Evolutionary conservation across 2,113 vertebrate genomes (phyloP).

Genomic region (Sceloporus undulatus): DNA sequence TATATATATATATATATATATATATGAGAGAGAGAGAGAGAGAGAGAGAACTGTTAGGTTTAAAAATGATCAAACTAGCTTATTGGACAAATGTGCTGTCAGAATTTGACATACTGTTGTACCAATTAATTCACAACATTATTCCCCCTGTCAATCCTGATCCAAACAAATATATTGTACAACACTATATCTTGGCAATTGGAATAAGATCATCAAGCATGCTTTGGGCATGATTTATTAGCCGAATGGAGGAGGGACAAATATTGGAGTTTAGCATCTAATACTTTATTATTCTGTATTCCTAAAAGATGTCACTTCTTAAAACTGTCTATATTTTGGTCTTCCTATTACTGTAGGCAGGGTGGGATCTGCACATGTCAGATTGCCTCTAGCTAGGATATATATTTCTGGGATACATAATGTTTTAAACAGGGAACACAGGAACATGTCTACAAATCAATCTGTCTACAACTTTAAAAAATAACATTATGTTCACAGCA

Average conservation of each 20-base stretch:
- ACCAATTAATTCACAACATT: slow-evolving; percentile 59
- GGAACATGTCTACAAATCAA: slow-evolving; percentile 52
- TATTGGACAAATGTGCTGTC: slow-evolving; percentile 59
- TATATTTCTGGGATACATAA: slow-evolving; percentile 59
- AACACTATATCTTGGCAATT: slow-evolving; percentile 49
- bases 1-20: slow-evolving; percentile 25
- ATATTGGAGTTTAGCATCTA: slow-evolving; percentile 46
- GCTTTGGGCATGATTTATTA: slow-evolving; percentile 64
- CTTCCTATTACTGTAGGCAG: slow-evolving; percentile 57
- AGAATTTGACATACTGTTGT: slow-evolving; percentile 42
- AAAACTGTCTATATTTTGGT: slow-evolving; percentile 47
- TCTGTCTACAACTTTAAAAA: slow-evolving; percentile 48
- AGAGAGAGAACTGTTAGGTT: slow-evolving; percentile 49
- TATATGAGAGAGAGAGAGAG: neutral
- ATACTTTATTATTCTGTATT: slow-evolving; percentile 47
- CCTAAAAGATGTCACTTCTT: slow-evolving; percentile 58
- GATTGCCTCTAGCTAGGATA: slow-evolving; percentile 69
- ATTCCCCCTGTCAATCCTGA: slow-evolving; percentile 50
- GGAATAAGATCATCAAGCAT: slow-evolving; percentile 54
- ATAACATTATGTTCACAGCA: slow-evolving; percentile 62
- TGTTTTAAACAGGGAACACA: slow-evolving; percentile 66
- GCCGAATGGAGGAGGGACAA: slow-evolving; percentile 34
- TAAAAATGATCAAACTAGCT: slow-evolving; percentile 53
- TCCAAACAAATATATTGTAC: slow-evolving; percentile 58
- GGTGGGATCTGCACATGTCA: slow-evolving; percentile 54